phyloP scores from a whole-genome alignment of 2,113 vertebrate genomes.

The Zosterops pallidus region DNA sequence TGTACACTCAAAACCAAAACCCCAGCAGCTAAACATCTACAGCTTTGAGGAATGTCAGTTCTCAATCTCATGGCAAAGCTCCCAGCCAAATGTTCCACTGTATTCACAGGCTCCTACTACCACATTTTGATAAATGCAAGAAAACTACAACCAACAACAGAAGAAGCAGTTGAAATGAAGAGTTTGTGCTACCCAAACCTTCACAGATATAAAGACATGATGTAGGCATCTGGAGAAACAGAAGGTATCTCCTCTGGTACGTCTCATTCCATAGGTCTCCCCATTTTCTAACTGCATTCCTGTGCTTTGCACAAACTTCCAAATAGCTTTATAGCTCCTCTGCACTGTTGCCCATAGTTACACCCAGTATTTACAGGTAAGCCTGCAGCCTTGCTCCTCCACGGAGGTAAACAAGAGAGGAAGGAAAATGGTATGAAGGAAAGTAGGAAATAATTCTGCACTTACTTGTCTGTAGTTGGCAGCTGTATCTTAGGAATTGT shows the following conservation, averaged over 20 bases:
- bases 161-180: slow-evolving; percentile 54
- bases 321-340: background rate
- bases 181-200: slow-evolving; percentile 18
- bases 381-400: background rate
- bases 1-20: background rate
- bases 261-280: background rate
- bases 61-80: background rate
- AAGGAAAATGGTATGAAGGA: background rate
- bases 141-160: slow-evolving; percentile 51
- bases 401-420: background rate
- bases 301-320: background rate
- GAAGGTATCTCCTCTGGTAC: background rate
- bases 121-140: slow-evolving; percentile 52
- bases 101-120: slow-evolving; percentile 58
- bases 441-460: background rate
- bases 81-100: slow-evolving; percentile 19
- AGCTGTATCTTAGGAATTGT: background rate
- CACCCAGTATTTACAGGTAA: background rate
- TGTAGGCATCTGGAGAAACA: background rate
- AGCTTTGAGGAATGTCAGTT: background rate
- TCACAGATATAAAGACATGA: background rate
- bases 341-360: background rate
- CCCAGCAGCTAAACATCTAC: background rate
- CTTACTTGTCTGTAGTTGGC: slow-evolving; percentile 17
- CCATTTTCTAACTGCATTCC: background rate